Conservation (phyloP, 2,797 vertebrate species). For the Pteronotus mesoamericanus region DNA sequence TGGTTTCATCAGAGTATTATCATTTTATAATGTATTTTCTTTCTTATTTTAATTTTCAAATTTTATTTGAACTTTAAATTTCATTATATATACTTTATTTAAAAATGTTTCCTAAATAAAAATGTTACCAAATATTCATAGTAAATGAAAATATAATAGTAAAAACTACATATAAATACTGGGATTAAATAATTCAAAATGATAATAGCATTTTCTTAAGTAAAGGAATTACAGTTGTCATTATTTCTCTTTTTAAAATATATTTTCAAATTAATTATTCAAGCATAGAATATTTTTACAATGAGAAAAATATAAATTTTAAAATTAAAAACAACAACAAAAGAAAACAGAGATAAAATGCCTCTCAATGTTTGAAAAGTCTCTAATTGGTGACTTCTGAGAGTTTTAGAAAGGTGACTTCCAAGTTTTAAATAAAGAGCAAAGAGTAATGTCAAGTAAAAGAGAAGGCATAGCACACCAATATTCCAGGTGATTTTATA, state of each 20-base stretch:
- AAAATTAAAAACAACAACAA: background rate
- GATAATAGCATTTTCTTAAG: background rate
- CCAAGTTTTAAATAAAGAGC: background rate
- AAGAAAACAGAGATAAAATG: background rate
- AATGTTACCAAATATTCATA: background rate
- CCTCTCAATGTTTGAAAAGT: background rate
- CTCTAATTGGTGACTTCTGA: background rate
- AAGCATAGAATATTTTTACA: background rate
- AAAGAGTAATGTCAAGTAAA: background rate
- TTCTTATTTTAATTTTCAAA: slow-evolving; percentile 4
- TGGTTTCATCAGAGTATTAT: background rate
- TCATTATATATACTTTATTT: background rate
- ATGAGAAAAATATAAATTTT: background rate
- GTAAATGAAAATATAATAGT: background rate
- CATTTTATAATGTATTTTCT: background rate
- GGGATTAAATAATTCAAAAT: background rate
- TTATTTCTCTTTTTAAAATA: background rate
- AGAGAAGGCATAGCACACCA: background rate
- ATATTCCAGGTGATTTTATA: background rate
- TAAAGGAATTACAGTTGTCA: background rate
- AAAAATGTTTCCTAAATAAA: background rate
- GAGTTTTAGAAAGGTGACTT: background rate
- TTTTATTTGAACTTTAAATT: background rate
- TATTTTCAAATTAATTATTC: background rate
- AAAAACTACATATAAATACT: background rate